Evolutionary conservation across 2,113 vertebrate species (phyloP), one percentile per base, ranked within the genome.

Genomic region (Eurypyga helias): DNA sequence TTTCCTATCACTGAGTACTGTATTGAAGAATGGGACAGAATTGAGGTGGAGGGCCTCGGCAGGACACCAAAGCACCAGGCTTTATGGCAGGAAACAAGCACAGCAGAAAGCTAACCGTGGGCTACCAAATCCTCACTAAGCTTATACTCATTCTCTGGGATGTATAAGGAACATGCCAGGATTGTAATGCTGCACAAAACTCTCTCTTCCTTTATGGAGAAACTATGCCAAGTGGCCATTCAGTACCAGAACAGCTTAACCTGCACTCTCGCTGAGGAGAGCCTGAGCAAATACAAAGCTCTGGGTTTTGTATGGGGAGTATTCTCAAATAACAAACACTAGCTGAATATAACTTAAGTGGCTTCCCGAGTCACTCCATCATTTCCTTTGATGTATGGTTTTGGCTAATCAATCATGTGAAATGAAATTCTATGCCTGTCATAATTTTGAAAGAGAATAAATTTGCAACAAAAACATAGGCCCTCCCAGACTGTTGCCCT

Each of bases 11-110:
- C 31, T 79, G 57, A 66, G 34, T 24, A 17, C 25, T 20, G 15
- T 1, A 2, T 0, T 16, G 17, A 49, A 36, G 54, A 46, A 17
- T 0, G 7, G 24, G 70, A 55, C 6, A 7, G 55, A 43, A 48
- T 10, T 70, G 10, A 14, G 0, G 0, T 9, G 38, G 24, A 61
- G 24, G 49, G 17, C 13, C 33, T 29, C 2, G 2, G 17, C 48
- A n/a, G 33, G 51, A 28, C 17, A 43, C 45, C 45, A 29, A 49
- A 25, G 16, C 34, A 65, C 17, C 31, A 11, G 11, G 13, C 18
- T 23, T 24, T 6, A 34, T 41, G 65, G 46, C 15, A 70, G 51
- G 25, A 36, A 77, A 60, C 9, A 54, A n/a, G 33, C 48, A 49
- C 43, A 17, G 49, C 12, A 41, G 36, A 33, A 66, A 87, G 4